These are phyloP conservation scores for Cairina moschata DNA, from an alignment of 2,113 vertebrate genomes.

Conservation along the genomic window DNA sequence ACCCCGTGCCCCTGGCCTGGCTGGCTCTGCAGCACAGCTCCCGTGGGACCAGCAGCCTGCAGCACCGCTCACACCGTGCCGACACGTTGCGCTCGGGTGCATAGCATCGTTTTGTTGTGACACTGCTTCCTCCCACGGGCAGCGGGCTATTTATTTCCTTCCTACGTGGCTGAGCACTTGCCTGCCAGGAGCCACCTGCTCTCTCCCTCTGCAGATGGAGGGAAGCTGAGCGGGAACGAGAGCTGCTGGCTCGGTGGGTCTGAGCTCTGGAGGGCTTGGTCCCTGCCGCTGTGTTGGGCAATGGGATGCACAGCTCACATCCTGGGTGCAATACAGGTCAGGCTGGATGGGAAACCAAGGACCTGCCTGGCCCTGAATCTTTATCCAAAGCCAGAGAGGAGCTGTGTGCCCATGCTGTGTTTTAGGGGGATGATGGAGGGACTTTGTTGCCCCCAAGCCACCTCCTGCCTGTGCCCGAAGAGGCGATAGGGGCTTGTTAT, in stretches of 20 bases:
- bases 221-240: accelerated
- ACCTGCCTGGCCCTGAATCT: neutral
- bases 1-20: accelerated
- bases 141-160: neutral
- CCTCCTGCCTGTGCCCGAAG: neutral
- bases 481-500: neutral
- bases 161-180: neutral
- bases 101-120: neutral
- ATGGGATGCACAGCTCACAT: neutral
- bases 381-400: too few relatives aligned
- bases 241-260: neutral
- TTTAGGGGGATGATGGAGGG: neutral
- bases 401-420: neutral
- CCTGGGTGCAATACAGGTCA: neutral
- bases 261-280: neutral
- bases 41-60: accelerated
- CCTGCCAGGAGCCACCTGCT: neutral
- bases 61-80: neutral
- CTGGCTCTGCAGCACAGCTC: neutral
- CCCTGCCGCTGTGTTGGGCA: accelerated
- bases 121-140: neutral
- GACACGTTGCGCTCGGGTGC: accelerated
- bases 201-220: neutral
- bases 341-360: neutral
- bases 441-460: neutral